Conservation (phyloP, 1,140 invertebrate genomes). For the Pentalonia nigronervosa region DNA sequence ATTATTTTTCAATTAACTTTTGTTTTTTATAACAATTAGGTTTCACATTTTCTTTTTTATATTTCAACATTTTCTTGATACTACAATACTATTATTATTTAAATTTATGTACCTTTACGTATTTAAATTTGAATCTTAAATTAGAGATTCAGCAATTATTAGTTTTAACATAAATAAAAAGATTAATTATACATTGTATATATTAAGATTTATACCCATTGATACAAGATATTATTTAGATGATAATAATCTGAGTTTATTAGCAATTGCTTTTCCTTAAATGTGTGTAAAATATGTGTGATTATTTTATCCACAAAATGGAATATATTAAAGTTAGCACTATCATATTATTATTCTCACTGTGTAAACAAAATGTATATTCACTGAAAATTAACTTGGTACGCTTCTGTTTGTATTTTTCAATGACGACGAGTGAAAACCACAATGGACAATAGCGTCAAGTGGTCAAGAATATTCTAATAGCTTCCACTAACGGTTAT, state of each 20-base stretch:
- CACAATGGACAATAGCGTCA: conserved; percentile 14
- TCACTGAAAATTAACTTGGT: background rate
- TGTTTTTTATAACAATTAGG: conserved; percentile 9
- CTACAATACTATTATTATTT: background rate
- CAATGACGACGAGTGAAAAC: conserved; percentile 15
- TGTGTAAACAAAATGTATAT: conserved; percentile 11
- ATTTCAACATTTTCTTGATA: background rate
- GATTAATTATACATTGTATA: background rate
- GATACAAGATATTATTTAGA: background rate
- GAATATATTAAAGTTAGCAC: background rate
- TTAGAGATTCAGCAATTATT: background rate
- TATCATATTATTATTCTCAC: background rate
- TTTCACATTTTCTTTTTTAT: background rate
- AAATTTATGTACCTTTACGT: background rate
- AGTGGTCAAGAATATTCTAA: conserved; percentile 46
- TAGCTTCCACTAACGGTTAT: conserved; percentile 46
- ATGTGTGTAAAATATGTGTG: background rate
- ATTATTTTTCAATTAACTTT: conserved; percentile 29
- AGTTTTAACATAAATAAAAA: background rate
- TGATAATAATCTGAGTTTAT: background rate
- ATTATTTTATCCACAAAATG: background rate
- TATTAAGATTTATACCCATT: background rate
- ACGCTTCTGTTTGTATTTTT: conserved; percentile 36
- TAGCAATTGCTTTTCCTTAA: background rate
- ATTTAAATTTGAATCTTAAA: background rate